Base-by-base conservation (phyloP, 1,140 invertebrate species). In the Drosophila kanapiae region DNA sequence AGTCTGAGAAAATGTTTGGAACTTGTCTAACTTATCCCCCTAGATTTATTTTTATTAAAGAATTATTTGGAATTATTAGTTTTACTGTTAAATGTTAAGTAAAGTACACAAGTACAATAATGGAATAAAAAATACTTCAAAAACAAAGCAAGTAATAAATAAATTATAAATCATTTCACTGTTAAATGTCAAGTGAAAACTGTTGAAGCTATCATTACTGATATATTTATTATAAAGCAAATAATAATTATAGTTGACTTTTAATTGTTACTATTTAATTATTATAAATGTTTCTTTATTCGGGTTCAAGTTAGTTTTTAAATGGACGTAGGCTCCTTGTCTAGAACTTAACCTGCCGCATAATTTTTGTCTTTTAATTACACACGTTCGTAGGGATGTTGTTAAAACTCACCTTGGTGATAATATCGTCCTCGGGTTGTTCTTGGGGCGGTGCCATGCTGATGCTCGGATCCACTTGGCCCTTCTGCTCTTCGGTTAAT, bases 391-490 rank as follows among this genome's bases (percentile, higher is more conserved):
- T 49, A 4, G 23, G 23, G 23, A 3, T 1, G 7, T 31, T 4
- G 31, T n/a, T n/a, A 7, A 2, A 18, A 54, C 84, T 68, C 59
- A 88, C 84, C 85, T 88, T 88, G 67, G 72, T 88, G 31, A 40
- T 70, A 71, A 87, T 57, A 65, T 88, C 84, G 57, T 88, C 84
- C 51, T 88, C 84, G 7, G 81, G 78, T 9, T 88, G 81, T 23
- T 88, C 84, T 43, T 48, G 79, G 42, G 84, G 85, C 31, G 84
- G 85, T 61, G 80, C 49, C 85, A 90, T 87, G 35, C 29, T 40
- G 38, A 14, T 47, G 16, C 51, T 49, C 14, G 18, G 53, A n/a
- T 56, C 53, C 35, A 33, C 29, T 70, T 16, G 18, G 10, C 13
- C 4, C 6, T 49, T 4, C 29, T 14, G 9, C 43, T 61, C 35